A percentile compares a stretch with the other conserved stretches of the same genome.
These are phyloP conservation scores for Tethea ocularis DNA, from an alignment of 2,888 invertebrate genomes.

Conservation along the genomic window DNA sequence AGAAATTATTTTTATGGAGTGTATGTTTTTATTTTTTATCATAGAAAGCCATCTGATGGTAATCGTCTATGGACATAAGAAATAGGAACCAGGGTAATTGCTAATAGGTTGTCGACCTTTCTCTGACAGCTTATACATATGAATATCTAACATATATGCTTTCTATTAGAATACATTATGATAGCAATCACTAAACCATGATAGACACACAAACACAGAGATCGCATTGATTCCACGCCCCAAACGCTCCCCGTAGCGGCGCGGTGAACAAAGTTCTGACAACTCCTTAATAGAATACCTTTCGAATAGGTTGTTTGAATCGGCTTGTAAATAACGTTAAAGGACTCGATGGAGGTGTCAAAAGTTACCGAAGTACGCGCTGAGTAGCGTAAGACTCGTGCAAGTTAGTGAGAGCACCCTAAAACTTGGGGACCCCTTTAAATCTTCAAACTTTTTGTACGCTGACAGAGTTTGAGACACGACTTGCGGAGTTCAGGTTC, in stretches of 20 bases:
- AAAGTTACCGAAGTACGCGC: conserved; percentile 46
- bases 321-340: conserved; percentile 56
- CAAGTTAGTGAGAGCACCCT: conserved; percentile 39
- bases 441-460: conserved; percentile 62
- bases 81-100: no score
- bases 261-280: conserved; percentile 49
- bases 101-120: no score
- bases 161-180: conserved; percentile 6
- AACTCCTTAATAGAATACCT: conserved; percentile 57
- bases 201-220: conserved; percentile 20
- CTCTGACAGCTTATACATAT: no score
- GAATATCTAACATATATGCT: no score
- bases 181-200: conserved; percentile 17
- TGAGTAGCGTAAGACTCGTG: conserved; percentile 26
- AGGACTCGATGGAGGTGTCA: conserved; percentile 52
- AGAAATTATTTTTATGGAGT: not conserved
- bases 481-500: conserved; percentile 48
- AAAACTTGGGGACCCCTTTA: conserved; percentile 61
- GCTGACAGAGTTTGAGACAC: conserved; percentile 57
- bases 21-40: not conserved
- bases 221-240: conserved; percentile 41
- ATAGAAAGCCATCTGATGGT: no score
- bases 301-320: conserved; percentile 48
- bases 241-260: conserved; percentile 24
- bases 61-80: no score